phyloP scores from a whole-genome alignment of 2,888 invertebrate species.

The Mechanitis messenoides region DNA sequence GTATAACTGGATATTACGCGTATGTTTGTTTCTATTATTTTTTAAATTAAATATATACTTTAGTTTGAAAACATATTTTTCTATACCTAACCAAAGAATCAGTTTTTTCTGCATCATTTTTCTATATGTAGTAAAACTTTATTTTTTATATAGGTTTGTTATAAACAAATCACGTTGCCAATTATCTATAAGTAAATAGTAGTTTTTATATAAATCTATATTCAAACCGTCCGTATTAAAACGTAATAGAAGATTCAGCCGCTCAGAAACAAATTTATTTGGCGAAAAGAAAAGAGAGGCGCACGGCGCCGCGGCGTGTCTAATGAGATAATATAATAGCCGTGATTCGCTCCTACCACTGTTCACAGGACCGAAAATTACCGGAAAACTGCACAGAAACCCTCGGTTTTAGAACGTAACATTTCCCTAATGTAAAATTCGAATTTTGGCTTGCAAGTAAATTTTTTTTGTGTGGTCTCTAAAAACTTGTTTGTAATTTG shows the following conservation, averaged over 20 bases:
- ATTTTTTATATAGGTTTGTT: too few species aligned
- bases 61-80: neutral
- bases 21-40: neutral
- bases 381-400: conserved; percentile 65
- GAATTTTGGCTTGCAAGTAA: conserved; percentile 35
- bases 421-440: conserved; percentile 42
- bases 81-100: too few species aligned
- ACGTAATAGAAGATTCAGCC: conserved; percentile 58
- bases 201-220: conserved; percentile 20
- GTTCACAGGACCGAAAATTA: conserved; percentile 65
- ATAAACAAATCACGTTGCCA: too few species aligned
- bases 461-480: conserved; percentile 31
- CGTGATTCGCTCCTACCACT: conserved; percentile 63
- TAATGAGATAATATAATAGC: conserved; percentile 76
- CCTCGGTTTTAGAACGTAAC: conserved; percentile 40
- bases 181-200: neutral
- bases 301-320: conserved; percentile 62
- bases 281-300: conserved; percentile 57
- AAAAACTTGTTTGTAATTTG: conserved; percentile 16
- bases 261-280: conserved; percentile 65
- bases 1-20: conserved; percentile 4
- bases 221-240: conserved; percentile 33
- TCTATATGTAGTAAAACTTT: neutral
- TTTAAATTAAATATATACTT: neutral
- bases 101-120: neutral